phyloP scores from a whole-genome alignment of 2,113 vertebrate genomes.

The Myotis lucifugus region DNA sequence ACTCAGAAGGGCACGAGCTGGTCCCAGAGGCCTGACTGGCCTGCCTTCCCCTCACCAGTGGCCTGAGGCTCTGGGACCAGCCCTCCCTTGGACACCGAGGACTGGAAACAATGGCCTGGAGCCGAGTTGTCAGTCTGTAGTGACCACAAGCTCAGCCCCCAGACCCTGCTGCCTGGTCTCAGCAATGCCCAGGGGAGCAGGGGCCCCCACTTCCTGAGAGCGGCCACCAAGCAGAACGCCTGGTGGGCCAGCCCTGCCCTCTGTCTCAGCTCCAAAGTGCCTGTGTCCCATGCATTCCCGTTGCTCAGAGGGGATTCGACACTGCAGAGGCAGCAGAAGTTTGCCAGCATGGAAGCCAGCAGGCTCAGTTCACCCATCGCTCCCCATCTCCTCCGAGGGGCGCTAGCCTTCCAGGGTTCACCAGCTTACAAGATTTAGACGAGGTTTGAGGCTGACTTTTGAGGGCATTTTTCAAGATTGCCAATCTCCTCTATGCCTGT shows the following conservation, averaged over 20 bases:
- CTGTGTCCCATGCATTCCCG: not conserved
- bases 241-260: not conserved
- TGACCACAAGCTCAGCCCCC: not conserved
- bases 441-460: slow-evolving; percentile 79
- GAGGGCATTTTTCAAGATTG: slow-evolving; percentile 65
- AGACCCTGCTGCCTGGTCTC: not conserved
- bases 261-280: not conserved
- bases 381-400: not conserved
- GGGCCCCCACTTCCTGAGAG: not conserved
- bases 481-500: slow-evolving; percentile 44
- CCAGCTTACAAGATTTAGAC: not conserved
- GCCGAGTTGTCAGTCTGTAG: not conserved
- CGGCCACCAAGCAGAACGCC: not conserved
- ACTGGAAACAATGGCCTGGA: slow-evolving; percentile 16
- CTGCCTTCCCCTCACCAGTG: not conserved
- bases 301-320: not conserved
- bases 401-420: not conserved
- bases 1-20: slow-evolving; percentile 1
- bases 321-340: not conserved
- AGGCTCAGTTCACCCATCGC: not conserved
- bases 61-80: not conserved
- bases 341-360: not conserved
- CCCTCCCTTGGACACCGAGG: slow-evolving; percentile 30
- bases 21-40: slow-evolving; percentile 7
- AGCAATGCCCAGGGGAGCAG: not conserved